Percentiles rank a stretch among this genome's conserved stretches.
phyloP scores from a whole-genome alignment of 2,113 vertebrate genomes.

The Calyptommatus sinebrachiatus region DNA sequence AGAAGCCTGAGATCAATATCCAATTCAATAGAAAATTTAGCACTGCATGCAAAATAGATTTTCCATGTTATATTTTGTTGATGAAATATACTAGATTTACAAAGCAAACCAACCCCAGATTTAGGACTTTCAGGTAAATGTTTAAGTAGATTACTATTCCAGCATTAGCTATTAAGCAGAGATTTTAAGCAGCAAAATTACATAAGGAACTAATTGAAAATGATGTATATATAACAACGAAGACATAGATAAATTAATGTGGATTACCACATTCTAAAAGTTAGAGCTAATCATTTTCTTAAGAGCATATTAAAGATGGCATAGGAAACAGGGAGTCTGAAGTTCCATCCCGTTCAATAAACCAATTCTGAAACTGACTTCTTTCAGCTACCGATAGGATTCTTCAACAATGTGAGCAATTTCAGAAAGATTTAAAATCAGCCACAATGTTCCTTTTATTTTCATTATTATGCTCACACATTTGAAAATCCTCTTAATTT shows the following conservation, averaged over 20 bases:
- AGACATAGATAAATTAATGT: not conserved
- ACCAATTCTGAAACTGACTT: not conserved
- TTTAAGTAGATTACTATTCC: not conserved
- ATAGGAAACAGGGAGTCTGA: not conserved
- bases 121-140: not conserved
- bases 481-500: not conserved
- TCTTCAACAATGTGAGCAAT: not conserved
- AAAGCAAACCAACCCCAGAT: not conserved
- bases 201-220: not conserved
- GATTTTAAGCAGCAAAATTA: not conserved
- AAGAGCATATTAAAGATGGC: not conserved
- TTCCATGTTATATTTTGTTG: slow-evolving; percentile 8
- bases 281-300: not conserved
- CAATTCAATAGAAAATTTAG: not conserved
- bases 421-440: not conserved
- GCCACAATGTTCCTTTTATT: not conserved
- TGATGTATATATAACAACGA: not conserved
- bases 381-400: not conserved
- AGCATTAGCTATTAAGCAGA: not conserved
- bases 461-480: not conserved
- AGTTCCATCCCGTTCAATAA: not conserved
- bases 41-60: not conserved
- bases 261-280: not conserved
- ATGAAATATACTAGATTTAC: not conserved
- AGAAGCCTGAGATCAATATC: not conserved